phyloP scores from a whole-genome alignment of 35 echinoderm and acorn worm genomes.

The Ptychodera flava region DNA sequence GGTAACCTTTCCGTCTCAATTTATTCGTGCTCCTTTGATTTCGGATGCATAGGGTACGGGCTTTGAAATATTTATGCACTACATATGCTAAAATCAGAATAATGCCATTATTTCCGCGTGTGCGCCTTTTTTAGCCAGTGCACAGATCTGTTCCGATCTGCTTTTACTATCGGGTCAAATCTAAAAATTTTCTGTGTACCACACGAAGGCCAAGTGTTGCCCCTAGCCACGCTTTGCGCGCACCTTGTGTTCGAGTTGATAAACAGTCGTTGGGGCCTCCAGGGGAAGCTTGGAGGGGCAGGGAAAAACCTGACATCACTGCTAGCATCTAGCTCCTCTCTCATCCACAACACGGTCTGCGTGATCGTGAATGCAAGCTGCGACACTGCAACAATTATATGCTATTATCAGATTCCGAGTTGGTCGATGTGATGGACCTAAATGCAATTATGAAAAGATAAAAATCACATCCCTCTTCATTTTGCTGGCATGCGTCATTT shows the following conservation, averaged over 20 bases:
- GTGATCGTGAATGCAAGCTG: neutral
- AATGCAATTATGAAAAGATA: slow-evolving; percentile 2
- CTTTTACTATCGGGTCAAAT: neutral
- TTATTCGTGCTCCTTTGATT: neutral
- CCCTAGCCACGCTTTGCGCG: neutral
- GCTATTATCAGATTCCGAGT: neutral
- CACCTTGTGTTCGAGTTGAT: neutral
- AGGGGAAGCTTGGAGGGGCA: neutral
- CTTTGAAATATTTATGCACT: neutral
- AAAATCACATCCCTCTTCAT: neutral
- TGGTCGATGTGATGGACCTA: neutral
- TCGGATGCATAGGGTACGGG: neutral
- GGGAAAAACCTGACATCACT: no score
- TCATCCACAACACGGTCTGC: neutral
- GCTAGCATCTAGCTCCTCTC: neutral
- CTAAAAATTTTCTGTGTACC: neutral
- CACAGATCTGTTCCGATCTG: neutral
- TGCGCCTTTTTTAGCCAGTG: neutral
- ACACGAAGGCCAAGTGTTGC: neutral
- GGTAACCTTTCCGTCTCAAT: neutral
- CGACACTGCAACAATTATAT: neutral
- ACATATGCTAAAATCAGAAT: neutral
- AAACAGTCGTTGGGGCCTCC: neutral
- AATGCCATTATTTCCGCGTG: neutral
- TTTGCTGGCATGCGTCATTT: neutral